Evolutionary conservation across 2,797 vertebrate genomes (phyloP).

Genomic region (Cetoscarus ocellatus): DNA sequence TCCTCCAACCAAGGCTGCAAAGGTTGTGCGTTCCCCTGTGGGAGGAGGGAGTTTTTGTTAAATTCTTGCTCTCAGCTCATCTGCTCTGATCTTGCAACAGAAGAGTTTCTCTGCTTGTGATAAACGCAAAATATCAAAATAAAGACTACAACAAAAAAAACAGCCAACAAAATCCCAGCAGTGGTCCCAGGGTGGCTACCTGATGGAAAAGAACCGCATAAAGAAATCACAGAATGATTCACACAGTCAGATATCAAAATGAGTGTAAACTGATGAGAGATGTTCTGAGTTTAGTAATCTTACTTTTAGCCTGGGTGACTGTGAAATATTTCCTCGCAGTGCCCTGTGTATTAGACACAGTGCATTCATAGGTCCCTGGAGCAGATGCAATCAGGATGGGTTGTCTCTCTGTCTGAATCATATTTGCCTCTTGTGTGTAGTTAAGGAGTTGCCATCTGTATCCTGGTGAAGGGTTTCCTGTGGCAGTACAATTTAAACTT

Average conservation of each 20-base stretch:
- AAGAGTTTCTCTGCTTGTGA: constrained; percentile 40
- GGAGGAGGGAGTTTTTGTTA: constrained; percentile 62
- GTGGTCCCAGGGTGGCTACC: constrained; percentile 52
- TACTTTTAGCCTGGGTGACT: constrained; percentile 54
- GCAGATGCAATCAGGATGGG: constrained; percentile 9
- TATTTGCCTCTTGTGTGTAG: accelerated
- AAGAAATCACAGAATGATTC: constrained; percentile 21
- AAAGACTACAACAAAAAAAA: constrained; percentile 42
- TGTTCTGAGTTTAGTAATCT: constrained; percentile 15
- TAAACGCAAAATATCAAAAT: constrained; percentile 42
- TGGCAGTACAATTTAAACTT: constrained; percentile 64
- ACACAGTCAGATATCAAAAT: background rate
- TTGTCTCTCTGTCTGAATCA: background rate
- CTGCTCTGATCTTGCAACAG: constrained; percentile 6
- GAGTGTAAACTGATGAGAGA: background rate
- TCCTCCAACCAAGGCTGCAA: constrained; percentile 43
- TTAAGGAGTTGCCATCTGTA: constrained; percentile 63
- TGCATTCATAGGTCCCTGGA: constrained; percentile 74
- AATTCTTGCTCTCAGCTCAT: constrained; percentile 30
- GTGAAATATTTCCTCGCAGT: constrained; percentile 56
- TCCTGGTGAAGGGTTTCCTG: constrained; percentile 63
- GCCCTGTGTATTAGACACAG: constrained; percentile 48
- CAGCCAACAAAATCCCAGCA: constrained; percentile 61
- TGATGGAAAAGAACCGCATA: constrained; percentile 50
- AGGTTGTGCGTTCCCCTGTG: constrained; percentile 59